Percentiles rank a stretch among this genome's conserved stretches.
Conservation (phyloP, 1,140 invertebrate genomes). For the Atta colombica region DNA sequence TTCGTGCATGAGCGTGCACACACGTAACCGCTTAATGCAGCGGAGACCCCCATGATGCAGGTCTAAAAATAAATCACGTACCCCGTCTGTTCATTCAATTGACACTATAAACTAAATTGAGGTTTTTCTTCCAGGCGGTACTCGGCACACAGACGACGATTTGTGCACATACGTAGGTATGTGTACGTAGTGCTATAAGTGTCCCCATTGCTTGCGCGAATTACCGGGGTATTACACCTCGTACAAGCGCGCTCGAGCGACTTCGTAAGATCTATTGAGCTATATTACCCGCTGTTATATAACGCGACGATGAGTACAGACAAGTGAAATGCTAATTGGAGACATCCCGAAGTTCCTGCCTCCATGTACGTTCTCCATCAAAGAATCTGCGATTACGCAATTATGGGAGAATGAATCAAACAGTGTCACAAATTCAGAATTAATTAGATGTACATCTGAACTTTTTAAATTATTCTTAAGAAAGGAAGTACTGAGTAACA, state of each 20-base stretch:
- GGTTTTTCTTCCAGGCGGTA: slow-evolving; percentile 51
- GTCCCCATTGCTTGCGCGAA: slow-evolving; percentile 31
- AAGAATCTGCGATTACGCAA: slow-evolving; percentile 16
- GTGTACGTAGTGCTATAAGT: slow-evolving; percentile 20
- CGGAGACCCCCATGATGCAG: slow-evolving; percentile 57
- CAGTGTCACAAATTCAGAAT: background rate
- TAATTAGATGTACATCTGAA: slow-evolving; percentile 3
- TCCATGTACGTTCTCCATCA: background rate
- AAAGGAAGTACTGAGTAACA: background rate
- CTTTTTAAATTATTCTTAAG: background rate
- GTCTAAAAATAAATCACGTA: slow-evolving; percentile 67
- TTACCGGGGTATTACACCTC: slow-evolving; percentile 53
- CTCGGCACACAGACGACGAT: slow-evolving; percentile 21
- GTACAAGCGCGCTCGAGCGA: slow-evolving; percentile 29
- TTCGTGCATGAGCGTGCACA: slow-evolving; percentile 51
- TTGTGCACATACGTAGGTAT: slow-evolving; percentile 11
- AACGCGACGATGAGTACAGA: slow-evolving; percentile 7
- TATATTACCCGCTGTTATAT: slow-evolving; percentile 41
- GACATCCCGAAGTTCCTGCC: slow-evolving; percentile 20
- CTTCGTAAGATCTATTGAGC: slow-evolving; percentile 54
- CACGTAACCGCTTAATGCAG: slow-evolving; percentile 54
- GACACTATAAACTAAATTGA: slow-evolving; percentile 64
- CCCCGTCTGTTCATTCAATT: slow-evolving; percentile 63
- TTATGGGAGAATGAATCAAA: background rate
- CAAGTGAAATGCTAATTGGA: slow-evolving; percentile 45